Percentiles rank a stretch among this genome's conserved stretches.
Evolutionary conservation across 2,888 invertebrate species (phyloP).

Genomic region (Agonopterix arenella): DNA sequence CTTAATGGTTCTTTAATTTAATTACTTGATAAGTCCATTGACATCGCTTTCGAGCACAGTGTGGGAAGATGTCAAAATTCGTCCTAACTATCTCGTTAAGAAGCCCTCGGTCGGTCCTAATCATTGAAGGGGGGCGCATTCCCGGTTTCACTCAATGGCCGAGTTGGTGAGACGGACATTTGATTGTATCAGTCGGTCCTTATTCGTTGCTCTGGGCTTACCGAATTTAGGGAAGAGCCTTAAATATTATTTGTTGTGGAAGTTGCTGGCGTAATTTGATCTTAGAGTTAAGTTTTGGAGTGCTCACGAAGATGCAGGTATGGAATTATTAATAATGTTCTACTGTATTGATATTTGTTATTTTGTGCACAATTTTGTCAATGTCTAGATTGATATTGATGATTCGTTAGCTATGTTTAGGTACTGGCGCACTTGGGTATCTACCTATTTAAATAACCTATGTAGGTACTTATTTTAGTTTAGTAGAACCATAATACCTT

Average conservation of each 20-base stretch:
- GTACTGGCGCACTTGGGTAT: no score
- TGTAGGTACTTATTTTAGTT: no score
- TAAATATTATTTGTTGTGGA: no score
- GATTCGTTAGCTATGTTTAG: no score
- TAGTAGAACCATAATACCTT: no score
- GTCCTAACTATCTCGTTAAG: conserved; percentile 38
- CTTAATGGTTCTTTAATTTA: neutral
- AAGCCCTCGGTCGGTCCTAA: conserved; percentile 51
- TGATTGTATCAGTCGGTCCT: conserved; percentile 52
- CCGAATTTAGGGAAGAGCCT: conserved; percentile 22
- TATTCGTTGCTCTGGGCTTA: conserved; percentile 36
- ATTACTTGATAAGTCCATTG: neutral
- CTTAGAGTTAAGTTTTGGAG: no score
- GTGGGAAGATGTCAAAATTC: conserved; percentile 21
- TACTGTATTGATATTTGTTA: no score
- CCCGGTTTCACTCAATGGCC: conserved; percentile 22
- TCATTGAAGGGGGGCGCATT: conserved; percentile 54
- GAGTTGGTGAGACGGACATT: neutral
- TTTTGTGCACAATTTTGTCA: no score
- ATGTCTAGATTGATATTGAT: no score
- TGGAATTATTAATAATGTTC: neutral
- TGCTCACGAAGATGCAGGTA: conserved; percentile 2
- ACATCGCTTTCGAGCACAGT: neutral
- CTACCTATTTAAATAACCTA: no score
- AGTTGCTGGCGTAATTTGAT: no score